These are phyloP conservation scores for Adineta ricciae DNA, from an alignment of 2,888 invertebrate species.

Conservation along the genomic window DNA sequence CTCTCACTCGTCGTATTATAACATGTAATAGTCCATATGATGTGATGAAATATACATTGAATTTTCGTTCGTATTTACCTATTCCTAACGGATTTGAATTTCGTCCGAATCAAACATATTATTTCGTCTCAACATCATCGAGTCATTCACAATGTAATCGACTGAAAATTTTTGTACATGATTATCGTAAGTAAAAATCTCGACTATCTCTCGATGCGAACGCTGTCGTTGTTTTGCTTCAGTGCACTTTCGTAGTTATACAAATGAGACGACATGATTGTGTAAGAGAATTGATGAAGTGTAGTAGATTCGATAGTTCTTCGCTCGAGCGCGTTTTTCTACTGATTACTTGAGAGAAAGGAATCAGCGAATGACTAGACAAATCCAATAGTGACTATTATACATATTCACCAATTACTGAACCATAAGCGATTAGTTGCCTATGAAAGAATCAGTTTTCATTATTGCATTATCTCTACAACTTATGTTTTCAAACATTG, in stretches of 20 bases:
- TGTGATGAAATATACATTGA: slow-evolving; percentile 20
- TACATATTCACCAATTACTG: background rate
- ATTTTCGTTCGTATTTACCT: background rate
- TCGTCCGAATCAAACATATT: background rate
- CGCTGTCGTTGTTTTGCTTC: background rate
- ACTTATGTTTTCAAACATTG: background rate
- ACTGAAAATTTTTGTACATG: slow-evolving; percentile 7
- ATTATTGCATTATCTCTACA: background rate
- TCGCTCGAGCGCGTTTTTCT: background rate
- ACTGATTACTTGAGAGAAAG: background rate
- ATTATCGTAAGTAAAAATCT: background rate
- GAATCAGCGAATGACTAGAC: background rate
- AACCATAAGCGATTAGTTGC: background rate
- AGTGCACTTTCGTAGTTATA: background rate
- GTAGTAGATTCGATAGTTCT: background rate
- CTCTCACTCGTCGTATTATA: background rate
- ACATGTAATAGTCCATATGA: slow-evolving; percentile 16
- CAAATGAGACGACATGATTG: background rate
- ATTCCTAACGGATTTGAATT: slow-evolving; percentile 19
- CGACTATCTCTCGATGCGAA: background rate
- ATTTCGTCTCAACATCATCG: background rate
- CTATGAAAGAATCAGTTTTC: background rate
- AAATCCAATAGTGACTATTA: background rate
- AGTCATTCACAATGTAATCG: background rate
- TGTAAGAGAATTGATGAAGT: background rate